Conservation (phyloP, 2,797 vertebrate genomes). For the Limosa lapponica region DNA sequence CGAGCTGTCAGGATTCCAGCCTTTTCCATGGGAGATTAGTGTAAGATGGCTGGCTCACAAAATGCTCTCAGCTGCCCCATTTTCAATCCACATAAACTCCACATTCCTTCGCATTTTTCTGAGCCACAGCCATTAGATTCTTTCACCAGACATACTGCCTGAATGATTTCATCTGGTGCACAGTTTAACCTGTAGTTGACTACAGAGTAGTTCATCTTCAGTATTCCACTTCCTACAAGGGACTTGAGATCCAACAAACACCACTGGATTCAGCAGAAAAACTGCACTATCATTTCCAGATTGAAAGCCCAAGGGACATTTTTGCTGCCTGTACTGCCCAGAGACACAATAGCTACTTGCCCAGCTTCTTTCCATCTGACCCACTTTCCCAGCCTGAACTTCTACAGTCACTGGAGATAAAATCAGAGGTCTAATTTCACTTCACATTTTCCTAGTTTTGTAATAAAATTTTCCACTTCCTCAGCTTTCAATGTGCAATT, state of each 20-base stretch:
- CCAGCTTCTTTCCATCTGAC: background rate
- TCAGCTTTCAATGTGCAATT: background rate
- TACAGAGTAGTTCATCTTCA: background rate
- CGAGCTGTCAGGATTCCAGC: background rate
- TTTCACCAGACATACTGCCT: background rate
- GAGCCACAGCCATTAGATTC: background rate
- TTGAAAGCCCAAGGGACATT: background rate
- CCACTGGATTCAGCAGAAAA: background rate
- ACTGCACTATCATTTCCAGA: background rate
- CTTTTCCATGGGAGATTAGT: background rate
- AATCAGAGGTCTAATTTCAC: background rate
- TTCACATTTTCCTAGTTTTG: background rate
- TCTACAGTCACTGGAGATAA: background rate
- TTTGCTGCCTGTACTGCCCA: background rate
- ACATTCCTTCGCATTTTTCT: background rate
- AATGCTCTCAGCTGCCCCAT: background rate
- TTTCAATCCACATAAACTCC: background rate
- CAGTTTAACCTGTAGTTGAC: background rate
- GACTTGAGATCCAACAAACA: background rate
- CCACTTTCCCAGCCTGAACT: background rate
- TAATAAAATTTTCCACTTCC: background rate
- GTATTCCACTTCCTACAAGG: background rate
- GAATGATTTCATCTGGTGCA: background rate
- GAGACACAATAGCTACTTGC: background rate
- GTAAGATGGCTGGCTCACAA: background rate